Conservation (phyloP, 1,140 invertebrate species). For the Neodiprion virginianus region DNA sequence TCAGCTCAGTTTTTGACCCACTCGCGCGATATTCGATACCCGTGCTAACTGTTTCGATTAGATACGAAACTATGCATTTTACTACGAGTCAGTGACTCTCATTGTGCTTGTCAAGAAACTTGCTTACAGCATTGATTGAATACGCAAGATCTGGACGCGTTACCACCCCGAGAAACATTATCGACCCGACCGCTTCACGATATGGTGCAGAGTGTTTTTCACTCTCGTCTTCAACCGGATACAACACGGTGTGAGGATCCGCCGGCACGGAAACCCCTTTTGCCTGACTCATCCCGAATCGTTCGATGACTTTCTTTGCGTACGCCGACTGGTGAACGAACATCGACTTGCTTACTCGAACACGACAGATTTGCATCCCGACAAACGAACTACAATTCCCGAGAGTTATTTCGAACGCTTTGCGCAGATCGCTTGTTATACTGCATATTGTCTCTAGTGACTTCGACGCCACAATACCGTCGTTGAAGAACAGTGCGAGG, state of each 20-base stretch:
- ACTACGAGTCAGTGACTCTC: not conserved
- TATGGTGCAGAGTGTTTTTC: not conserved
- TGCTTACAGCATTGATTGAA: not conserved
- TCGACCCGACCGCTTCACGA: not conserved
- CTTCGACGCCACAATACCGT: not conserved
- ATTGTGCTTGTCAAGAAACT: not conserved
- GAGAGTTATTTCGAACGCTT: slow-evolving; percentile 4
- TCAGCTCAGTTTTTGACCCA: too few species aligned
- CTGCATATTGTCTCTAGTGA: slow-evolving; percentile 9
- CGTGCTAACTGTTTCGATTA: too few species aligned
- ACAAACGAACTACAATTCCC: slow-evolving; percentile 11
- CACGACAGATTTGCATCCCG: not conserved
- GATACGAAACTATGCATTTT: too few species aligned
- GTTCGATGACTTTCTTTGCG: not conserved
- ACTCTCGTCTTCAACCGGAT: not conserved
- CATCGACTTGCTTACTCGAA: not conserved
- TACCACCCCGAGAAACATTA: not conserved
- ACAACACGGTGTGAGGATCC: not conserved
- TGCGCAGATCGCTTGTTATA: not conserved
- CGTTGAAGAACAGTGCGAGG: slow-evolving; percentile 16
- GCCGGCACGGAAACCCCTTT: too few species aligned
- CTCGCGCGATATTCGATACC: too few species aligned
- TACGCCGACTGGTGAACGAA: not conserved
- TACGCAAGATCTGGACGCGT: not conserved
- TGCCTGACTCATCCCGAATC: not conserved